Base-by-base conservation (phyloP, 2,113 vertebrate species). In the Larimichthys polyactis region DNA sequence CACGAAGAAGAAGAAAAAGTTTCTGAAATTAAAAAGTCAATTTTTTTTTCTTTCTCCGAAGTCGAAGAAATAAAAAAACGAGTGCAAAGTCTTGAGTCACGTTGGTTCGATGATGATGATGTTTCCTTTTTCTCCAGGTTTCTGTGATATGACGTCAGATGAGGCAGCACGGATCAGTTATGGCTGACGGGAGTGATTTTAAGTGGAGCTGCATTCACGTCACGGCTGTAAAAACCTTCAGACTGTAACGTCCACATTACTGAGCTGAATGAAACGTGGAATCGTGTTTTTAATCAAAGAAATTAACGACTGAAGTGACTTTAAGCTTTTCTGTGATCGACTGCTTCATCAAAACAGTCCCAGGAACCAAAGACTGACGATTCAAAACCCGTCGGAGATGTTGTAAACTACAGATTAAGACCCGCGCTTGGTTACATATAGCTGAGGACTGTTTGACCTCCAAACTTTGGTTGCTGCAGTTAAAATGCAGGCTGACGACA, bases 151-250 rank as follows among this genome's bases (percentile, higher is more conserved):
- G 66, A 43, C 54, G 79, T 92, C 81, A 36, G 66, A 76, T 82
- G 83, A 74, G 64, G 81, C 92, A 58, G 93, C 92, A 2, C 59
- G 40, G 62, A 71, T 11, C 22, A 11, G 74, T 22, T 36, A 66
- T n/a, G 72, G 59, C 60, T 20, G 40, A 73, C 17, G 4, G 60
- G 62, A 71, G 71, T 27, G 22, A 73, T 32, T 74, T 72, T 19
- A 46, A 16, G 44, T 55, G 20, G 14, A n/a, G 54, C 36, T 88
- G 84, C 88, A 15, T 83, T 83, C 82, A 79, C 48, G 75, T 64
- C 73, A 73, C 0, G 60, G 4, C 3, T 48, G 54, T 52, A 68
- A 81, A 59, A 70, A 32, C 4, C 27, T 27, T 57, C 24, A 55
- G 46, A 64, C 32, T 54, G 40, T 55, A 11, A 11, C 16, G 40